A percentile compares a stretch with the other conserved stretches of the same genome.
Evolutionary conservation across 2,113 vertebrate genomes (phyloP).

Genomic region (Capreolus pygargus): DNA sequence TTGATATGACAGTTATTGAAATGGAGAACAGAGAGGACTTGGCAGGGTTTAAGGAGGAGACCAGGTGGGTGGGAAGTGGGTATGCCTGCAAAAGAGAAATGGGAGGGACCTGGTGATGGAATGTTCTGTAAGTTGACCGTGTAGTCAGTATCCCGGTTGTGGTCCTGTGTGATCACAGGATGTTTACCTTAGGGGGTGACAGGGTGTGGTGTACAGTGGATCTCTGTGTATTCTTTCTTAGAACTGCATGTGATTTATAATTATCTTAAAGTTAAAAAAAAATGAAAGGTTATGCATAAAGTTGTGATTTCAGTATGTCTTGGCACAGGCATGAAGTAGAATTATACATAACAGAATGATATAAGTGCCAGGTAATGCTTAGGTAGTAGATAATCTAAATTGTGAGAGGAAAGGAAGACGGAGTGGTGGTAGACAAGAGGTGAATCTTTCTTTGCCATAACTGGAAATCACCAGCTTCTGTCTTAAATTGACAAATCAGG

Average conservation of each 20-base stretch:
- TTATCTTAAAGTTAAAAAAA: background rate
- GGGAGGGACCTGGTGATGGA: background rate
- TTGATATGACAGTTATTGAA: background rate
- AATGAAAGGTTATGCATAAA: background rate
- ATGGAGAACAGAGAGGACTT: background rate
- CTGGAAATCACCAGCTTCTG: background rate
- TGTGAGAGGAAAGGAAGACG: background rate
- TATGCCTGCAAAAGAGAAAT: background rate
- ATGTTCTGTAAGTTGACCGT: background rate
- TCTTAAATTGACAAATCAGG: background rate
- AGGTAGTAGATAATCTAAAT: background rate
- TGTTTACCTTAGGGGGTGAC: no score
- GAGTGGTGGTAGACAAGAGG: background rate
- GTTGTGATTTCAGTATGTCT: background rate
- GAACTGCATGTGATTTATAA: background rate
- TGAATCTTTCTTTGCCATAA: background rate
- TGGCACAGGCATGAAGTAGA: background rate
- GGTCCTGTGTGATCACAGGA: background rate
- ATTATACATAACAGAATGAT: background rate
- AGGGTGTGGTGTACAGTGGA: no score
- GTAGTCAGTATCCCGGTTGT: no score
- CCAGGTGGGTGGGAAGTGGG: background rate
- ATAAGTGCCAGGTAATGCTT: background rate
- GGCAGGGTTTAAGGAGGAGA: background rate
- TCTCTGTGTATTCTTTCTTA: background rate